Evolutionary conservation across 2,113 vertebrate species (phyloP), one percentile per base, ranked within the genome.

Genomic region (Vimba vimba): DNA sequence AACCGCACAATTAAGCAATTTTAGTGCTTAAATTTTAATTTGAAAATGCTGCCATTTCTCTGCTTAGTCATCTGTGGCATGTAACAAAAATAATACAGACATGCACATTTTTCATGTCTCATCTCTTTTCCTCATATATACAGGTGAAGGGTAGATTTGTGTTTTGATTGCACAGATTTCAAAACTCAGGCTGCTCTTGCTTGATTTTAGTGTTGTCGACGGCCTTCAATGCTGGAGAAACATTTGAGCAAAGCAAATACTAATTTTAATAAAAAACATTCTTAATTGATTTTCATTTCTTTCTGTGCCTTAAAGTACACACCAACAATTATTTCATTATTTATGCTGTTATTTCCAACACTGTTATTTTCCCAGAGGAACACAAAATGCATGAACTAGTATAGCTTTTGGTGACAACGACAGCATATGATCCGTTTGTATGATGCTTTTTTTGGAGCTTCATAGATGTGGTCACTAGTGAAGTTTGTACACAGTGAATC

Each of bases 1-100:
- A 95, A 94, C 94, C 93, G 92, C 93, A 94, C 96, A 96, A 97
- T 97, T 96, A 96, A 95, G 95, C 94, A 95, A 96, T 96, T 96
- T 96, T 94, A 96, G 87, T 87, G 91, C 96, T 95, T 96, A 95
- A 94, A 96, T 96, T 95, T 91, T 94, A 93, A 95, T 94, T 93
- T 91, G 91, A 92, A 94, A 91, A 91, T 91, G 91, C 89, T 92
- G 92, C 86, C 92, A 89, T 94, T 94, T 96, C 66, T 87, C 92
- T 83, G 91, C 89, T 82, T 90, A 82, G 74, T 82, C 86, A 79
- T 86, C 80, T 76, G 79, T 88, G 47, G 86, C 60, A 79, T 10
- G 19, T 71, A 52, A 55, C 57, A 74, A 84, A 55, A 68, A 43
- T 85, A 64, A 57, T 82, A 69, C 68, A 81, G 68, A 81, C 90